A percentile compares a stretch with the other conserved stretches of the same genome.
These are phyloP conservation scores for Oophaga pumilio DNA, from an alignment of 2,113 vertebrate genomes.

Conservation along the genomic window DNA sequence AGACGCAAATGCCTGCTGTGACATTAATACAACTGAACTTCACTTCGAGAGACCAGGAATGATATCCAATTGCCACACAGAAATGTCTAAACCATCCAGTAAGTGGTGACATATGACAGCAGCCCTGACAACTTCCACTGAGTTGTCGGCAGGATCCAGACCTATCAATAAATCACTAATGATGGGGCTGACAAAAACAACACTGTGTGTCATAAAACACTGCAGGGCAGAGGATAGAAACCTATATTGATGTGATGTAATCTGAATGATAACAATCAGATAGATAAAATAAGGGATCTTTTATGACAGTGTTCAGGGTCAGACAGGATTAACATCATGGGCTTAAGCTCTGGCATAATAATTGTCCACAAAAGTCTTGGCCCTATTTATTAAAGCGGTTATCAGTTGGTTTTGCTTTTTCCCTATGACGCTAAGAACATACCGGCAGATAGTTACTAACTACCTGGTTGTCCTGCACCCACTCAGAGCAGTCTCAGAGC, in stretches of 20 bases:
- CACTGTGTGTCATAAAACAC: neutral
- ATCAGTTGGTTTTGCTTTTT: no score
- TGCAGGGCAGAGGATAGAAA: neutral
- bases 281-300: no score
- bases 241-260: neutral
- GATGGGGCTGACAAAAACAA: neutral
- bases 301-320: no score
- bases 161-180: neutral
- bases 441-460: no score
- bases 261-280: neutral
- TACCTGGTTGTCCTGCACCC: no score
- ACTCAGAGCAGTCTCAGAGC: no score
- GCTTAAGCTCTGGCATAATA: no score
- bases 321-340: no score
- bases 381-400: no score
- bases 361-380: no score
- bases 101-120: neutral
- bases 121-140: neutral
- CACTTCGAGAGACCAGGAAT: neutral
- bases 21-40: neutral
- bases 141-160: neutral
- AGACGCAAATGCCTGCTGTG: neutral
- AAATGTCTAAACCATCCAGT: neutral
- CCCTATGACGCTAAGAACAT: no score
- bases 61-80: neutral